phyloP scores from a whole-genome alignment of 2,888 invertebrate genomes.

The Drosophila monieri region DNA sequence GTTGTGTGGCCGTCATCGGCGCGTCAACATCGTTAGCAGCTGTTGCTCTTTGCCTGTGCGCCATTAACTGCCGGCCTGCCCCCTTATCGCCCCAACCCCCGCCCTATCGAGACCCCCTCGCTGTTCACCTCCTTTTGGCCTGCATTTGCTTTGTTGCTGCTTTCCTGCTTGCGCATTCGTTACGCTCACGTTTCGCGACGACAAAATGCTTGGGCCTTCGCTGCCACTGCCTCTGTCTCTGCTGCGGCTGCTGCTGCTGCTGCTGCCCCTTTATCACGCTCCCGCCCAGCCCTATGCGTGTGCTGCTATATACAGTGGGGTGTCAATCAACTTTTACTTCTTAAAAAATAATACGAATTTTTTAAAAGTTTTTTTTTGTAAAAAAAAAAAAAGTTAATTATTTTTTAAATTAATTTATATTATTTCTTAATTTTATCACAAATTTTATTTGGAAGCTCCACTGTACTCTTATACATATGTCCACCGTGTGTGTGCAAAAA shows the following conservation, averaged over 20 bases:
- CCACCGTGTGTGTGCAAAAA: constrained; percentile 42
- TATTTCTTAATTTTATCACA: background rate
- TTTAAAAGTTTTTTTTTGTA: background rate
- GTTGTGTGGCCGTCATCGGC: constrained; percentile 48
- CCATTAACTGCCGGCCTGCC: constrained; percentile 38
- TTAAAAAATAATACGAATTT: background rate
- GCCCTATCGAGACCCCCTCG: constrained; percentile 1
- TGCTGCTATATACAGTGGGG: constrained; percentile 20
- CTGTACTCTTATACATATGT: constrained; percentile 24
- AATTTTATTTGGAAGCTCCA: background rate
- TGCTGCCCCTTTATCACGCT: constrained; percentile 19
- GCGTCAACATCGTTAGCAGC: constrained; percentile 71
- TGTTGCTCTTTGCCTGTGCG: constrained; percentile 65
- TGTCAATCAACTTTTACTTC: background rate
- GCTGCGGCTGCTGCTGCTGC: constrained; percentile 1
- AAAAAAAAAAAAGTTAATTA: too few relatives aligned
- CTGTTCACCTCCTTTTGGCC: constrained; percentile 19
- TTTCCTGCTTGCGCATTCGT: constrained; percentile 55
- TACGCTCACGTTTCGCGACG: constrained; percentile 55
- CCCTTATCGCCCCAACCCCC: constrained; percentile 1
- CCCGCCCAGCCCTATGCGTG: constrained; percentile 33
- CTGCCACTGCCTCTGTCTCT: constrained; percentile 11
- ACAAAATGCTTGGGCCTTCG: constrained; percentile 46
- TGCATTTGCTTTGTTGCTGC: constrained; percentile 49
- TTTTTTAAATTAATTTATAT: too few relatives aligned